phyloP scores from a whole-genome alignment of 2,888 invertebrate species.

The Crepidodera aurea region DNA sequence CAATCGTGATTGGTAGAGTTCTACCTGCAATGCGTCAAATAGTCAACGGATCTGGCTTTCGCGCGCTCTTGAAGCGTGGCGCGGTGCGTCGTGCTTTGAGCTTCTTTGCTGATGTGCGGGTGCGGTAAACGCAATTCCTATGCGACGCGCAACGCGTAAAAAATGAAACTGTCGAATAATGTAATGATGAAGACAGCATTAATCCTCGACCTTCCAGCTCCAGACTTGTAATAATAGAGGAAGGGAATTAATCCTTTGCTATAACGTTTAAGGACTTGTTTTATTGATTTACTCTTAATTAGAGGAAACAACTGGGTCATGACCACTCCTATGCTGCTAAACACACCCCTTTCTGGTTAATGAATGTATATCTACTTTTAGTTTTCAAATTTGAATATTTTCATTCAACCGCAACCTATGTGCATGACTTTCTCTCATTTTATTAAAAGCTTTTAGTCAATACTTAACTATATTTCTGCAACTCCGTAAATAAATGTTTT shows the following conservation, averaged over 20 bases:
- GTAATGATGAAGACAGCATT: slow-evolving; percentile 34
- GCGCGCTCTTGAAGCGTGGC: slow-evolving; percentile 55
- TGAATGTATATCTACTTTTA: slow-evolving; percentile 20
- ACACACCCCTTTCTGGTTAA: slow-evolving; percentile 36
- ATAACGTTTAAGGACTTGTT: slow-evolving; percentile 13
- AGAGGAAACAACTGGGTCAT: slow-evolving; percentile 29
- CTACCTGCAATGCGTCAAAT: slow-evolving; percentile 89
- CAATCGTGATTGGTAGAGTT: slow-evolving; percentile 79
- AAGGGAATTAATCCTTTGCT: not conserved
- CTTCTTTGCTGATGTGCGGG: slow-evolving; percentile 55
- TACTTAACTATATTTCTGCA: no score
- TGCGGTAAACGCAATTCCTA: slow-evolving; percentile 55
- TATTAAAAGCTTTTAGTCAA: not conserved
- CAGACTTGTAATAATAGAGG: slow-evolving; percentile 1
- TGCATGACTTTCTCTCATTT: slow-evolving; percentile 11
- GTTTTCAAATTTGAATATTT: slow-evolving; percentile 15
- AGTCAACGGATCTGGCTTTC: slow-evolving; percentile 56
- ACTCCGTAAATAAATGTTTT: no score
- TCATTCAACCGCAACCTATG: slow-evolving; percentile 1
- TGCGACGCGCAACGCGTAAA: slow-evolving; percentile 42
- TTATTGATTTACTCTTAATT: slow-evolving; percentile 34
- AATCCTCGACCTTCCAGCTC: slow-evolving; percentile 21
- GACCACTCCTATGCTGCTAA: slow-evolving; percentile 35
- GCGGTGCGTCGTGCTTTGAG: slow-evolving; percentile 52
- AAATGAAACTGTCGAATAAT: slow-evolving; percentile 33